Conservation (phyloP, 2,113 vertebrate species). For the Macaca mulatta region DNA sequence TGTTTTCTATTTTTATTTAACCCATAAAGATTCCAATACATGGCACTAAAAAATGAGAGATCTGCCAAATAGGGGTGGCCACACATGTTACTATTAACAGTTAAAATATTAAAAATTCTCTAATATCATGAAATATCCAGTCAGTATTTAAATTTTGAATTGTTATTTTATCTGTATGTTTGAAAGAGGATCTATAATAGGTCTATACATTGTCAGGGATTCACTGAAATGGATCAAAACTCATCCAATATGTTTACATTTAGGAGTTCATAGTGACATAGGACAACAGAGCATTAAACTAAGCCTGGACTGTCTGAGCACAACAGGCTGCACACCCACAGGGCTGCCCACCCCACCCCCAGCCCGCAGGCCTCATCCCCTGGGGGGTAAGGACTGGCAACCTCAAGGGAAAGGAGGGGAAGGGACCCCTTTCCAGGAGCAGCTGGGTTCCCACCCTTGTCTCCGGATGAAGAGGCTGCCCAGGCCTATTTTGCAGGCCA, state of each 20-base stretch:
- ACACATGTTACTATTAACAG: too few relatives aligned
- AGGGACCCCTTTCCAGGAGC: neutral
- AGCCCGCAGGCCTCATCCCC: neutral
- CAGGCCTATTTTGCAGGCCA: too few relatives aligned
- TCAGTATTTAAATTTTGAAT: neutral
- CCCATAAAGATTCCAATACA: too few relatives aligned
- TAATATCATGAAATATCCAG: neutral
- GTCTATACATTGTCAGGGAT: accelerated
- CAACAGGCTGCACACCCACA: accelerated
- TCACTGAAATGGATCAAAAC: neutral
- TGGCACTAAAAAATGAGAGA: neutral
- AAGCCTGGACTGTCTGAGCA: accelerated
- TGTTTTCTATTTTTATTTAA: too few relatives aligned
- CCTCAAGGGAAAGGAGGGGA: neutral
- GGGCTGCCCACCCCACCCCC: too few relatives aligned
- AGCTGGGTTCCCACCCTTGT: neutral
- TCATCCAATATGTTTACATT: neutral
- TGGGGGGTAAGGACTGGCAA: too few relatives aligned
- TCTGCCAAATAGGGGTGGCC: neutral
- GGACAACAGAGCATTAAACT: accelerated
- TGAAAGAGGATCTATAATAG: neutral
- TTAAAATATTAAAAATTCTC: neutral
- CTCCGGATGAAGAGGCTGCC: neutral
- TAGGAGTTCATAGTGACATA: neutral
- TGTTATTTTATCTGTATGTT: too few relatives aligned